These are phyloP conservation scores for Diarsia rubi DNA, from an alignment of 2,888 invertebrate genomes.

Conservation along the genomic window DNA sequence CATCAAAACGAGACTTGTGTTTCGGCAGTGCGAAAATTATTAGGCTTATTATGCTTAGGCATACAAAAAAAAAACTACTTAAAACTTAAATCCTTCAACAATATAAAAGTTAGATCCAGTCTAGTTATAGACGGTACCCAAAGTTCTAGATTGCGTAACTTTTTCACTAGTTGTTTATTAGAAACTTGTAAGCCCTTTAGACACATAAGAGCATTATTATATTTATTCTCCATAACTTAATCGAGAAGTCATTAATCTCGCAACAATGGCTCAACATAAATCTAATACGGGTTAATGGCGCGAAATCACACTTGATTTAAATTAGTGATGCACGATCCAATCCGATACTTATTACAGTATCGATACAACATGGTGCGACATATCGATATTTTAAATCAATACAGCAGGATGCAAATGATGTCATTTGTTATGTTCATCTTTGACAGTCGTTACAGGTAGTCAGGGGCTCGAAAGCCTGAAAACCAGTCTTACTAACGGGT, in stretches of 20 bases:
- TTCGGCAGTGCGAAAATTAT: too few species aligned
- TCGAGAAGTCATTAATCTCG: constrained; percentile 41
- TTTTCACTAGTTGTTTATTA: neutral
- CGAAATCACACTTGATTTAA: constrained; percentile 26
- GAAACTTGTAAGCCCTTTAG: neutral
- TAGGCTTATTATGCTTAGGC: too few species aligned
- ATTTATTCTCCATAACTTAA: constrained; percentile 8
- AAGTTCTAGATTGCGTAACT: constrained; percentile 3
- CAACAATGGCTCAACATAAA: constrained; percentile 43
- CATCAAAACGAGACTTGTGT: too few species aligned
- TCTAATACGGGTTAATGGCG: constrained; percentile 43
- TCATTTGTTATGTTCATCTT: too few species aligned
- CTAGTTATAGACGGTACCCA: neutral
- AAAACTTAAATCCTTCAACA: constrained; percentile 5
- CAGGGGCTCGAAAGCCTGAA: too few species aligned
- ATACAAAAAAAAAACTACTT: too few species aligned
- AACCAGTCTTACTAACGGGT: too few species aligned
- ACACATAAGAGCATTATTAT: constrained; percentile 12
- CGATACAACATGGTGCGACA: neutral
- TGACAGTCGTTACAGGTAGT: too few species aligned
- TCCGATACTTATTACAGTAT: neutral
- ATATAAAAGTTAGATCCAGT: neutral
- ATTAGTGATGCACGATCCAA: constrained; percentile 1
- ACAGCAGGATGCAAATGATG: too few species aligned
- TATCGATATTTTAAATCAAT: neutral